These are phyloP conservation scores for Mythimna lalbum DNA, from an alignment of 2,888 invertebrate genomes.

Conservation along the genomic window DNA sequence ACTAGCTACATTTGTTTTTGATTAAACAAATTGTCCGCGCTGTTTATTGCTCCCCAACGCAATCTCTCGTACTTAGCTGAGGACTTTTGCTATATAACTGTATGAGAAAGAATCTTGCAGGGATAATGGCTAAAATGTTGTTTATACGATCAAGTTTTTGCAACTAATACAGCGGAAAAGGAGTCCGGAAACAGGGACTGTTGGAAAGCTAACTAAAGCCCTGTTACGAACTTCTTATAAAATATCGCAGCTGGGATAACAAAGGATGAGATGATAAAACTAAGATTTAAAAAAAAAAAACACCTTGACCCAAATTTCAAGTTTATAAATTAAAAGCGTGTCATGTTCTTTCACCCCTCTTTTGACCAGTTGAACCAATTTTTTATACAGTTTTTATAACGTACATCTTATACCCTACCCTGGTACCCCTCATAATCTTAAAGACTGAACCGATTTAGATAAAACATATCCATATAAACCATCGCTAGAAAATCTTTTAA, in stretches of 20 bases:
- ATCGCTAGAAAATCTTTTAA: too few relatives aligned
- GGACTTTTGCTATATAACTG: constrained; percentile 62
- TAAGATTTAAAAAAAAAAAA: too few relatives aligned
- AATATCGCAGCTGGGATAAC: background rate
- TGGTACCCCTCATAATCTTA: too few relatives aligned
- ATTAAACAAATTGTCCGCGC: constrained; percentile 90
- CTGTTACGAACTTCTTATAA: constrained; percentile 13
- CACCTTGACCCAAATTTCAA: too few relatives aligned
- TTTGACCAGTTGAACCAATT: too few relatives aligned
- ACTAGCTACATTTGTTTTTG: constrained; percentile 85
- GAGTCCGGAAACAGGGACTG: background rate
- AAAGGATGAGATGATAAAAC: background rate
- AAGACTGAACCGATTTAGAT: too few relatives aligned
- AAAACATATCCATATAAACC: too few relatives aligned
- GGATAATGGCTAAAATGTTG: constrained; percentile 36
- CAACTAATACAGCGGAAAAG: constrained; percentile 38
- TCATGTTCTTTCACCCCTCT: too few relatives aligned
- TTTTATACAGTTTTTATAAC: too few relatives aligned
- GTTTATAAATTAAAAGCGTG: too few relatives aligned
- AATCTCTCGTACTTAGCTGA: constrained; percentile 75
- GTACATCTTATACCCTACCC: too few relatives aligned
- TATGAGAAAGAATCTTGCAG: constrained; percentile 38
- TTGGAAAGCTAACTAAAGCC: constrained; percentile 17
- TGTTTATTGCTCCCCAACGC: constrained; percentile 86
- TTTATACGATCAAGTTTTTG: constrained; percentile 41